Evolutionary conservation across 2,888 invertebrate species (phyloP).

Genomic region (Carpatolechia fugitivella): DNA sequence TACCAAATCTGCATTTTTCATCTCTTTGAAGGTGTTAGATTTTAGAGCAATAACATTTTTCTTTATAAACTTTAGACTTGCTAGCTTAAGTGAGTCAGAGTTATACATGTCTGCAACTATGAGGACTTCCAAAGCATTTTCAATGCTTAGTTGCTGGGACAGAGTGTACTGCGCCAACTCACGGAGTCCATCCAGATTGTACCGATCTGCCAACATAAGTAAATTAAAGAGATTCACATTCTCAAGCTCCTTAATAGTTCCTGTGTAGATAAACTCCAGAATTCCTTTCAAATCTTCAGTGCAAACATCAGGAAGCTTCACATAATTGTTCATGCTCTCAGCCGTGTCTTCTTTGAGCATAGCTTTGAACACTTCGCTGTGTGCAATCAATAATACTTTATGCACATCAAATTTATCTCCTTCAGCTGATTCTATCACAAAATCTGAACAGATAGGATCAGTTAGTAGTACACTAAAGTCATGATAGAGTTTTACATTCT

Average conservation of each 20-base stretch:
- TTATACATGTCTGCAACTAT: conserved; percentile 60
- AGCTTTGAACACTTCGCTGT: conserved; percentile 69
- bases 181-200: conserved; percentile 53
- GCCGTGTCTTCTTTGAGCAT: conserved; percentile 69
- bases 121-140: conserved; percentile 59
- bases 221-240: conserved; percentile 50
- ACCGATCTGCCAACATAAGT: conserved; percentile 60
- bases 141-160: conserved; percentile 43
- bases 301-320: conserved; percentile 55
- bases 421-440: conserved; percentile 61
- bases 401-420: conserved; percentile 59
- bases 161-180: conserved; percentile 53
- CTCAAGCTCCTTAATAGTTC: conserved; percentile 51
- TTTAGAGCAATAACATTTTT: conserved; percentile 44
- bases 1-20: conserved; percentile 52
- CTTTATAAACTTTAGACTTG: conserved; percentile 59
- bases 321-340: conserved; percentile 58
- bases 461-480: conserved; percentile 51
- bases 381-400: conserved; percentile 49
- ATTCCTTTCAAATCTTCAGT: conserved; percentile 56
- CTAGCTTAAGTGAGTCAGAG: conserved; percentile 47
- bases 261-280: conserved; percentile 63
- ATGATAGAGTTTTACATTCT: conserved; percentile 44
- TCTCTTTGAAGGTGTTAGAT: conserved; percentile 48
- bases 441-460: conserved; percentile 61